Evolutionary conservation across 1,140 invertebrate genomes (phyloP).

Genomic region (Aphelinus certus): DNA sequence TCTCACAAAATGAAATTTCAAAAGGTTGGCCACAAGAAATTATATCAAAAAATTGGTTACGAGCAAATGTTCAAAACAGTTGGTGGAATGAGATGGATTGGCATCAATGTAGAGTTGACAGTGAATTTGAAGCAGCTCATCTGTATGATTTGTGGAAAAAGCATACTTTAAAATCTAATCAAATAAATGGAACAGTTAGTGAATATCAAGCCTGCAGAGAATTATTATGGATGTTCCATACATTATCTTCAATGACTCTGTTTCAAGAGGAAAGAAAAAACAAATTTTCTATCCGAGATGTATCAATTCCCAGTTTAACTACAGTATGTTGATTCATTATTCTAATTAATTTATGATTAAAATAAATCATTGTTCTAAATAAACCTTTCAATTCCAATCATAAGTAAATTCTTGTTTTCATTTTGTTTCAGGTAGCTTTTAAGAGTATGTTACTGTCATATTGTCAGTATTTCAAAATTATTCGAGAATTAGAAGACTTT

Average conservation of each 20-base stretch:
- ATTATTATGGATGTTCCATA: constrained; percentile 62
- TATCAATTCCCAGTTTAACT: constrained; percentile 62
- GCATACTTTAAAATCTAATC: constrained; percentile 44
- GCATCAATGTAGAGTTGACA: constrained; percentile 50
- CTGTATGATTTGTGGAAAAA: constrained; percentile 57
- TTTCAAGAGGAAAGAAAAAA: constrained; percentile 50
- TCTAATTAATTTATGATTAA: background rate
- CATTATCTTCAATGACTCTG: constrained; percentile 51
- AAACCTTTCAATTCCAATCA: constrained; percentile 3
- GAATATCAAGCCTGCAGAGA: constrained; percentile 62
- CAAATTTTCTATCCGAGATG: constrained; percentile 49
- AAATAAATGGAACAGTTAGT: constrained; percentile 52
- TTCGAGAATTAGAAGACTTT: constrained; percentile 57
- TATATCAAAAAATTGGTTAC: constrained; percentile 57
- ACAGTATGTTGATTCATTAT: constrained; percentile 43
- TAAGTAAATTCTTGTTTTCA: background rate
- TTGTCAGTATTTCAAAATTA: constrained; percentile 58
- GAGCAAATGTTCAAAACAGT: constrained; percentile 57
- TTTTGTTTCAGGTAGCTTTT: constrained; percentile 53
- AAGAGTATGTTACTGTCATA: constrained; percentile 54
- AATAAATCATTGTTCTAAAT: constrained; percentile 1
- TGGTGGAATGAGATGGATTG: constrained; percentile 61
- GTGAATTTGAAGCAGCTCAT: constrained; percentile 52
- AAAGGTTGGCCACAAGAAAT: constrained; percentile 47
- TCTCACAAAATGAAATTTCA: background rate